A percentile compares a stretch with the other conserved stretches of the same genome.
Evolutionary conservation across 2,888 invertebrate genomes (phyloP).

Genomic region (Julus scanicus): DNA sequence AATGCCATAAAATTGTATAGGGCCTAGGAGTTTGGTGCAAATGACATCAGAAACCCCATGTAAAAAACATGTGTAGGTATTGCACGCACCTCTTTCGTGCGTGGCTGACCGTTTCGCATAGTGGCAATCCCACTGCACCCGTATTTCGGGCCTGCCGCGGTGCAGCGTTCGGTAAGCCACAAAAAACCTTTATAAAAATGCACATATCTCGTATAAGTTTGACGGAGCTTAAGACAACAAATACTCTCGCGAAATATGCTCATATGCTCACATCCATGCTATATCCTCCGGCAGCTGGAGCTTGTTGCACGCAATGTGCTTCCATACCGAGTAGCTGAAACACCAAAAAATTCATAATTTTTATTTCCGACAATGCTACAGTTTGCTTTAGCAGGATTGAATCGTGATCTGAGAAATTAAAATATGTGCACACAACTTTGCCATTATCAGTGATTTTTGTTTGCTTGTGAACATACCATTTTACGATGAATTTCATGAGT

Average conservation of each 20-base stretch:
- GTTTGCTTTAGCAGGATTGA: neutral
- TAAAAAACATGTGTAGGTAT: neutral
- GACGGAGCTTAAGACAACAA: neutral
- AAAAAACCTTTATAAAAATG: constrained; percentile 54
- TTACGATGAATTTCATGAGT: too few relatives aligned
- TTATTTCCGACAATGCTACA: neutral
- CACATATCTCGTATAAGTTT: neutral
- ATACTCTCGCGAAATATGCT: too few relatives aligned
- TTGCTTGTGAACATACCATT: too few relatives aligned
- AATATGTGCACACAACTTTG: too few relatives aligned
- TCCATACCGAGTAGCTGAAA: constrained; percentile 58
- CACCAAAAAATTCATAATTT: neutral
- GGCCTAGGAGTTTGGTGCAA: too few relatives aligned
- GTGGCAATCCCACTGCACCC: constrained; percentile 56
- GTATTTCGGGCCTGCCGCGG: constrained; percentile 52
- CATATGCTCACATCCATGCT: constrained; percentile 57
- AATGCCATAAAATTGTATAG: too few relatives aligned
- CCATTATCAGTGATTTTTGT: too few relatives aligned
- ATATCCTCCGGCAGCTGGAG: constrained; percentile 57
- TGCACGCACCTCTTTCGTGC: constrained; percentile 54
- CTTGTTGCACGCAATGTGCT: constrained; percentile 58
- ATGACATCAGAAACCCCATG: too few relatives aligned
- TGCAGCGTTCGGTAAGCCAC: constrained; percentile 55
- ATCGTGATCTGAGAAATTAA: neutral
- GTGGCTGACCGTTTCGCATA: constrained; percentile 53